Evolutionary conservation across 1,140 invertebrate species (phyloP).

Genomic region (Doryteuthis pealeii): DNA sequence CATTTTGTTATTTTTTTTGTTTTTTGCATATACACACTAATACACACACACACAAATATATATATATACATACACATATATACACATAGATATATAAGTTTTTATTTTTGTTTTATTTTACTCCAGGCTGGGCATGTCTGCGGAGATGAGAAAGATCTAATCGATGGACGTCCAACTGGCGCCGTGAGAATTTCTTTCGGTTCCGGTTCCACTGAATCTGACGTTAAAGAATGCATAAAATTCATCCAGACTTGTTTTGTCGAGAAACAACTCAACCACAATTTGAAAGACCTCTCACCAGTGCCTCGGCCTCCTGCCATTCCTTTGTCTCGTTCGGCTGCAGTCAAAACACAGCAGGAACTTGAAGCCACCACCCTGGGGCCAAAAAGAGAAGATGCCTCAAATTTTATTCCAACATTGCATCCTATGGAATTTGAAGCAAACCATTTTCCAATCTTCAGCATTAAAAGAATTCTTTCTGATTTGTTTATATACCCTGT

Average conservation of each 20-base stretch:
- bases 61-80: no score
- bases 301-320: slow-evolving; percentile 17
- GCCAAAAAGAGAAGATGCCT: slow-evolving; percentile 1
- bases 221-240: slow-evolving; percentile 62
- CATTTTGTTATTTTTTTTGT: no score
- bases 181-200: slow-evolving; percentile 91
- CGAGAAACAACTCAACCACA: slow-evolving; percentile 14
- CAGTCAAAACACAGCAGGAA: neutral
- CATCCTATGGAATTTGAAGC: neutral
- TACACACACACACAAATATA: no score
- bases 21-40: no score
- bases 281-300: no score
- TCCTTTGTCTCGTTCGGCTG: slow-evolving; percentile 8
- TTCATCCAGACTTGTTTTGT: slow-evolving; percentile 68
- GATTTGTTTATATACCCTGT: no score
- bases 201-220: slow-evolving; percentile 78
- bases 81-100: neutral
- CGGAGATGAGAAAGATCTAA: slow-evolving; percentile 84
- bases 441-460: no score
- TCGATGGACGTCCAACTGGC: slow-evolving; percentile 88
- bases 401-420: no score
- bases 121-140: slow-evolving; percentile 84
- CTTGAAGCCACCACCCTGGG: neutral
- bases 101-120: slow-evolving; percentile 19
- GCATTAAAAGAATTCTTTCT: no score